A percentile compares a stretch with the other conserved stretches of the same genome.
phyloP scores from a whole-genome alignment of 2,888 invertebrate species.

The Oligia fasciuncula region DNA sequence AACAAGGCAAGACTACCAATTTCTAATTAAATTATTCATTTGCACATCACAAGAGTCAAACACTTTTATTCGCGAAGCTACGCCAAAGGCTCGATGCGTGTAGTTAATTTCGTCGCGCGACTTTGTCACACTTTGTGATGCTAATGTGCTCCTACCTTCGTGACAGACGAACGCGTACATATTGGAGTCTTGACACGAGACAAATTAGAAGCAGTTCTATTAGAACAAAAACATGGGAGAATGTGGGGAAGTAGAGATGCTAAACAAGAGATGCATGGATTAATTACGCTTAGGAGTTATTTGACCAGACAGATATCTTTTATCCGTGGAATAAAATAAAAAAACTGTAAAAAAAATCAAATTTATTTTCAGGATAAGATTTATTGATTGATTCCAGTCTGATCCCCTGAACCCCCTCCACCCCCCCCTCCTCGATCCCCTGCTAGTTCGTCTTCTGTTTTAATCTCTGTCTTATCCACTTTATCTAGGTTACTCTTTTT shows the following conservation, averaged over 20 bases:
- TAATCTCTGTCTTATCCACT: too few species aligned
- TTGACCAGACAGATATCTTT: not conserved
- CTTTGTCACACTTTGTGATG: slow-evolving; percentile 79
- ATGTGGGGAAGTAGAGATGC: not conserved
- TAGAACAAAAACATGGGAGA: slow-evolving; percentile 46
- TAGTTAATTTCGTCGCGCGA: slow-evolving; percentile 77
- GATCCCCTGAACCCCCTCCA: too few species aligned
- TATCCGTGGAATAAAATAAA: not conserved
- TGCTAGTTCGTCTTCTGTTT: too few species aligned
- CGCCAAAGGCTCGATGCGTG: slow-evolving; percentile 65
- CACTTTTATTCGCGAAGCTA: slow-evolving; percentile 54
- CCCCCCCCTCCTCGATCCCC: too few species aligned
- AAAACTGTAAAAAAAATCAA: not conserved
- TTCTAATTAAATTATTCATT: slow-evolving; percentile 40
- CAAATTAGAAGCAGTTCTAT: slow-evolving; percentile 62
- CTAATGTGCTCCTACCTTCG: slow-evolving; percentile 72
- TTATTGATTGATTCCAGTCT: too few species aligned
- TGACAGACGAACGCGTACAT: slow-evolving; percentile 54
- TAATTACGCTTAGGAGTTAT: slow-evolving; percentile 3
- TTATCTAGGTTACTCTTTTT: too few species aligned
- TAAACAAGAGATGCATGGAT: slow-evolving; percentile 4
- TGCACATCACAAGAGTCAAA: slow-evolving; percentile 22
- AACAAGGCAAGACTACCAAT: not conserved
- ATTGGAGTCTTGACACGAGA: slow-evolving; percentile 71
- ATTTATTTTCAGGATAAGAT: not conserved